Base-by-base conservation (phyloP, 1,140 invertebrate genomes). In the Pantala flavescens region DNA sequence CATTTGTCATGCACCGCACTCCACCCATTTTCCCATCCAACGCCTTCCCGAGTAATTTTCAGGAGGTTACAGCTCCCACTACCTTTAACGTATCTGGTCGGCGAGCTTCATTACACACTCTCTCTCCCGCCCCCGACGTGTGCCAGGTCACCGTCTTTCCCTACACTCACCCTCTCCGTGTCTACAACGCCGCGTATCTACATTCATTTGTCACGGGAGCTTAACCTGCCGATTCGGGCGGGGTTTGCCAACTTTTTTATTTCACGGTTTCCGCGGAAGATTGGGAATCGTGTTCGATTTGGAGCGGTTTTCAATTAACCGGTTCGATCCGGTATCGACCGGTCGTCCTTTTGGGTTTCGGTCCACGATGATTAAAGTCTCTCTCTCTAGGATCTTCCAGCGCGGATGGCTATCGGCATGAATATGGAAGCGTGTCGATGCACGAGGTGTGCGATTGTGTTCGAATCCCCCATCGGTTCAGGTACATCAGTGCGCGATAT, bases 1-100 rank as follows among this genome's bases (percentile, higher is more conserved):
- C 49, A 63, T 63, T 63, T 63, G 49, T 63, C 49, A 63, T 63
- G 49, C 49, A 21, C 49, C n/a, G 49, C 49, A 5, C 49, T 63
- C 49, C 49, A 3, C 49, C n/a, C n/a, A 19, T 63, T 21, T 21
- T 16, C 49, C 16, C 14, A 3, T 63, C 16, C 49, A 12, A 3
- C 49, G n/a, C 49, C 49, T 63, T 63, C 49, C 49, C 16, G 49
- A 63, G 49, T 63, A 63, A 63, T 63, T 63, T 63, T 63, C 49
- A 21, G n/a, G 49, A 63, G 49, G 49, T 19, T 63, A 16, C 16
- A 63, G 49, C 49, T 63, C 49, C 49, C 49, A 63, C 49, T 63
- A 63, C 49, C 49, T 63, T 63, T 63, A 63, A 63, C 12, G 49
- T 63, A 3, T 21, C 49, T 63, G 49, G 16, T 63, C 5, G 49